Percentiles rank a stretch among this genome's conserved stretches.
Evolutionary conservation across 2,113 vertebrate species (phyloP).

Genomic region (Stomatorhinus ivindoensis): DNA sequence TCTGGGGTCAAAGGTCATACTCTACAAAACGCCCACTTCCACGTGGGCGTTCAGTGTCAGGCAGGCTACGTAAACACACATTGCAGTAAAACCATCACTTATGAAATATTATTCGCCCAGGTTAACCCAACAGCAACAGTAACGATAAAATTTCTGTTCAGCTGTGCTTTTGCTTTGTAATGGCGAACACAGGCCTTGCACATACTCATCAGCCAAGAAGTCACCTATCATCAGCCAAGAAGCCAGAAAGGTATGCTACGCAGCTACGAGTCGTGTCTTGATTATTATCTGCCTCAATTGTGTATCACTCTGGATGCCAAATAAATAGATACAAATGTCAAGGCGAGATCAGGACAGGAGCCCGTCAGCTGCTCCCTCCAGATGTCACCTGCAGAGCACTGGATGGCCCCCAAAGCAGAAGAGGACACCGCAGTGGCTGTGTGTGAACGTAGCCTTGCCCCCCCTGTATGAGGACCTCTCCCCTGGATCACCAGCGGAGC

Average conservation of each 20-base stretch:
- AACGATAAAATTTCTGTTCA: background rate
- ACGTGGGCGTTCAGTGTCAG: background rate
- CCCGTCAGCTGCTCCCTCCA: background rate
- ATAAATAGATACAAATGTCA: background rate
- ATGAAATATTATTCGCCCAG: background rate
- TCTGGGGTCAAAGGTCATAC: constrained; percentile 8
- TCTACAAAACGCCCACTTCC: background rate
- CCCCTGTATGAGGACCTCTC: background rate
- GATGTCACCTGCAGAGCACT: background rate
- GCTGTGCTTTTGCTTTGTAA: background rate
- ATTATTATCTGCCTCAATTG: background rate
- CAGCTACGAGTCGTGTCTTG: background rate
- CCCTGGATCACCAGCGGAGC: constrained; percentile 40
- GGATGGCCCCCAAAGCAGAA: constrained; percentile 28
- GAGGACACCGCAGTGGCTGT: background rate
- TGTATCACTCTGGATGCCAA: background rate
- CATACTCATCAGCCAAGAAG: background rate
- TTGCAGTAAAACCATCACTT: constrained; percentile 13
- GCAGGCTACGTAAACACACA: constrained; percentile 18
- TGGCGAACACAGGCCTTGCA: background rate
- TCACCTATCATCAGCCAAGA: background rate
- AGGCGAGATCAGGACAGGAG: background rate
- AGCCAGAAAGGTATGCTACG: background rate
- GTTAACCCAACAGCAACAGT: background rate
- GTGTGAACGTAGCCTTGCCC: background rate